phyloP scores from a whole-genome alignment of 1,140 invertebrate species.

The Hesperophylax magnus region DNA sequence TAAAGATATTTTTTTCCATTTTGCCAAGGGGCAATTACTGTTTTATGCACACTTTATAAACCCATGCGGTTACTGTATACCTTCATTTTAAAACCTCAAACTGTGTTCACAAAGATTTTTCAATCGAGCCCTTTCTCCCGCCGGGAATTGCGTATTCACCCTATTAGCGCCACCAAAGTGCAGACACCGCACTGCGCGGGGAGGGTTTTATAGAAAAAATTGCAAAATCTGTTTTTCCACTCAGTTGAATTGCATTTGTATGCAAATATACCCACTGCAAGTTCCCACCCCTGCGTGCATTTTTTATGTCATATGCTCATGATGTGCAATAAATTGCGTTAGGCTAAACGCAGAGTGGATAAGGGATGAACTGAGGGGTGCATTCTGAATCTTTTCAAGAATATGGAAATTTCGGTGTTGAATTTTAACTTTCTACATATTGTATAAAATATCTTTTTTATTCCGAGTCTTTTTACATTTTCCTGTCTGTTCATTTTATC shows the following conservation, averaged over 20 bases:
- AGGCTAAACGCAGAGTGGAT: constrained; percentile 36
- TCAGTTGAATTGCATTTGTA: constrained; percentile 57
- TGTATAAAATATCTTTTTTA: no score
- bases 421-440: no score
- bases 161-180: constrained; percentile 41
- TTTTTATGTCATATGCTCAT: constrained; percentile 54
- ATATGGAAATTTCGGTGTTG: no score
- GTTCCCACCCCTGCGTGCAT: constrained; percentile 45
- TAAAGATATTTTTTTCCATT: no score
- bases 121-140: neutral
- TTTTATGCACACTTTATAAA: no score
- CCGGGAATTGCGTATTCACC: constrained; percentile 16
- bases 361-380: constrained; percentile 11
- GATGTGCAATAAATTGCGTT: constrained; percentile 55
- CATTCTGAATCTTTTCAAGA: neutral
- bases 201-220: constrained; percentile 51
- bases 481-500: no score
- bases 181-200: constrained; percentile 33
- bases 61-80: no score
- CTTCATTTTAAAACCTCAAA: no score
- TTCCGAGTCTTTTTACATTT: no score
- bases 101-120: no score
- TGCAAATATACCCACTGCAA: constrained; percentile 49
- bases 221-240: constrained; percentile 58
- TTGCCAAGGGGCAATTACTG: no score